Base-by-base conservation (phyloP, 2,113 vertebrate genomes). In the Halcyon senegalensis region DNA sequence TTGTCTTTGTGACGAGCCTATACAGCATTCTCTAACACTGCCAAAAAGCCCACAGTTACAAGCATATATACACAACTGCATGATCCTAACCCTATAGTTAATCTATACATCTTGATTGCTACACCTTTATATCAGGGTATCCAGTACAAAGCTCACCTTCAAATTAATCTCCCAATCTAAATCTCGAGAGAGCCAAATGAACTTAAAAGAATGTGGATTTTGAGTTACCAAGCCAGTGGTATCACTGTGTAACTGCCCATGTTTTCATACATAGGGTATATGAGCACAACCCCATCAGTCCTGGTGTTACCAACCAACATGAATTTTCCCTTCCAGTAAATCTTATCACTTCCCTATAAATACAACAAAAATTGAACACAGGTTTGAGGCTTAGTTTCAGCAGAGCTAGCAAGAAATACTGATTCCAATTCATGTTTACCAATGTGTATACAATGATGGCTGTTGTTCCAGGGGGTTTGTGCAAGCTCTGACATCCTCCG, bases 311-410 rank as follows among this genome's bases (percentile, higher is more conserved):
- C 75, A 66, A 80, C 39, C 30, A 88, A 70, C 7, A 31, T 5
- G 24, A 67, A 80, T 86, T 88, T 90, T 30, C 60, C 50, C 63
- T 74, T 90, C 59, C 62, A 74, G 43, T 67, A 81, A 37, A 88
- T 63, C 30, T 46, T 79, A 66, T 11, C 19, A 23, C 28, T 86
- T 83, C 60, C 25, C 46, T 80, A 75, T 13, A 89, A 78, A 51
- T n/a, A n/a, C 10, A 70, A 82, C 18, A 87, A 63, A 83, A 92
- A 96, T 16, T 28, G 70, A 96, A 80, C 74, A 75, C 30, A 35
- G 10, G 68, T 87, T 68, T 39, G 16, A 79, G 39, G 39, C 74
- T 59, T 46, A 73, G 41, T 73, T 89, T 95, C 79, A 94, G 79
- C 79, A 88, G 28, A 88, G 59, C 46, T 74, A 77, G 74, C 64